Evolutionary conservation across 37 sponge, comb jelly and placozoan species (phyloP).

Genomic region (Beroe ovata): DNA sequence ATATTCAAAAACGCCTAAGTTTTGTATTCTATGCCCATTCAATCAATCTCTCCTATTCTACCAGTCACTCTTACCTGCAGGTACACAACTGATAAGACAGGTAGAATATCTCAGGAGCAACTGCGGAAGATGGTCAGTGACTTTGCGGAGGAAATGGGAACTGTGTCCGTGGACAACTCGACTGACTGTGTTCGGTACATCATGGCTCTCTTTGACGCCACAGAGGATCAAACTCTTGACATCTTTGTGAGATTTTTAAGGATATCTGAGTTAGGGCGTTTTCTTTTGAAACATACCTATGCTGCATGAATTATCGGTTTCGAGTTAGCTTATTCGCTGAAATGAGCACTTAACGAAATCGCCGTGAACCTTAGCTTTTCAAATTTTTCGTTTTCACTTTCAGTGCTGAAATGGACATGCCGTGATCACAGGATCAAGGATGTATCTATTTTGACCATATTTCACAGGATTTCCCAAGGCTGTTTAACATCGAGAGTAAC

Average conservation of each 20-base stretch:
- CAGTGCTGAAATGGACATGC: no score
- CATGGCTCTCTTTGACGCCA: conserved; percentile 25
- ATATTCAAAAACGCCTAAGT: no score
- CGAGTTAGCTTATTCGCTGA: no score
- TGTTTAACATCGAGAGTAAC: conserved; percentile 56
- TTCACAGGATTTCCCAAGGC: conserved; percentile 53
- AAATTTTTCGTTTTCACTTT: no score
- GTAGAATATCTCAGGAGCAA: conserved; percentile 24
- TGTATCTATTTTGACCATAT: conserved; percentile 1
- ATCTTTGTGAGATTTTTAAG: conserved; percentile 49
- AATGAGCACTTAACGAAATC: no score
- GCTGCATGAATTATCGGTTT: no score
- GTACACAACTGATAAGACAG: conserved; percentile 48
- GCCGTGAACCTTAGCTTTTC: no score
- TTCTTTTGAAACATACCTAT: no score
- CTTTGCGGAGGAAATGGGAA: conserved; percentile 53
- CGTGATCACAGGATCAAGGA: background rate
- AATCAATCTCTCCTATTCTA: no score
- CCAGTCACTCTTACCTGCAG: no score
- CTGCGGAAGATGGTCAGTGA: conserved; percentile 53
- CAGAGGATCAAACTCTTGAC: conserved; percentile 23
- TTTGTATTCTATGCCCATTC: no score
- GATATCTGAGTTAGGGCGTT: no score
- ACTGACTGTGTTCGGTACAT: conserved; percentile 53
- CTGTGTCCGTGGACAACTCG: conserved; percentile 9